phyloP scores from a whole-genome alignment of 2,888 invertebrate species.

The Chelonus formosanus region DNA sequence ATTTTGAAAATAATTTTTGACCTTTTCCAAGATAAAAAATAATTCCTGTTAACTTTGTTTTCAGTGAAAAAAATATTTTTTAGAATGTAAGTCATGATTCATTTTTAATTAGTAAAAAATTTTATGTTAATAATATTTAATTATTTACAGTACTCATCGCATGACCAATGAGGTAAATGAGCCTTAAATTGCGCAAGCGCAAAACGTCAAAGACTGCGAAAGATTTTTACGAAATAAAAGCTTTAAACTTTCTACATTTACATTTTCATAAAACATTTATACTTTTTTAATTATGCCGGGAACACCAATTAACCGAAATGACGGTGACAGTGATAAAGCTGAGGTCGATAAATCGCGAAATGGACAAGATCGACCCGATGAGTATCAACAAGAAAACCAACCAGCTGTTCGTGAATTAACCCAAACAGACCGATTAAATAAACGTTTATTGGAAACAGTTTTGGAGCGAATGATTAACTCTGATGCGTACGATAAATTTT shows the following conservation, averaged over 20 bases:
- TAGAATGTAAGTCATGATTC: no score
- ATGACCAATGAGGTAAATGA: no score
- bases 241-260: no score
- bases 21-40: no score
- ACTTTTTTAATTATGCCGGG: conserved; percentile 53
- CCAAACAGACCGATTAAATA: conserved; percentile 75
- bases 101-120: no score
- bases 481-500: conserved; percentile 51
- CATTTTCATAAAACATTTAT: not conserved
- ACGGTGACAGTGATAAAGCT: conserved; percentile 40
- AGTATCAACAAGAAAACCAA: conserved; percentile 22
- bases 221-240: not conserved
- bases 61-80: no score
- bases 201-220: not conserved
- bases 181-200: no score
- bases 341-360: conserved; percentile 32
- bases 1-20: no score
- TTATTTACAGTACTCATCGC: no score
- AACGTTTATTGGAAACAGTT: conserved; percentile 72
- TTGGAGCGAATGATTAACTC: conserved; percentile 69
- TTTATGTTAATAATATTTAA: no score
- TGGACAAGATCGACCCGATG: conserved; percentile 41
- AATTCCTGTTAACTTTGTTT: no score
- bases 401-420: conserved; percentile 66
- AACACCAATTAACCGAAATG: conserved; percentile 49